phyloP scores from a whole-genome alignment of 2,113 vertebrate species.

The Tachysurus fulvidraco region DNA sequence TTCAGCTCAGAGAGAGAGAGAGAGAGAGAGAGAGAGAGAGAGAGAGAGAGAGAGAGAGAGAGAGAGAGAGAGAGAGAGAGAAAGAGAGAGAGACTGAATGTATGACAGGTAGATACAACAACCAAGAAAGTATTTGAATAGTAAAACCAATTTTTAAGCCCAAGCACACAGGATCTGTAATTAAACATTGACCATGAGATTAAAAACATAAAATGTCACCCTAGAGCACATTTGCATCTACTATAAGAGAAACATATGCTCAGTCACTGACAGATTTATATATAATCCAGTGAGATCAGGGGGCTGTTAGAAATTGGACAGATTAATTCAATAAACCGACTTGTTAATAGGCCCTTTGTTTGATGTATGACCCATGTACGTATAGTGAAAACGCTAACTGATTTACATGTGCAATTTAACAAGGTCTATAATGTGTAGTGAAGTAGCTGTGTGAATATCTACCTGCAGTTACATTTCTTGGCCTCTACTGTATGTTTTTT shows the following conservation, averaged over 20 bases:
- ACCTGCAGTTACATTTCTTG: background rate
- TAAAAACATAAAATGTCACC: background rate
- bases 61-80: background rate
- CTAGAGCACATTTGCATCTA: background rate
- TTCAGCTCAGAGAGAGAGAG: constrained; percentile 1
- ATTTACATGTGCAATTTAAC: background rate
- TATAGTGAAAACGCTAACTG: background rate
- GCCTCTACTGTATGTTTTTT: background rate
- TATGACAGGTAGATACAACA: background rate
- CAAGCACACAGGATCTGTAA: background rate
- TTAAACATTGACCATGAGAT: background rate
- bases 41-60: background rate
- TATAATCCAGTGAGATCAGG: background rate
- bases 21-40: background rate
- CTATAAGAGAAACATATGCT: background rate
- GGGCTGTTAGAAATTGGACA: background rate
- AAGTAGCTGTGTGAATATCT: background rate
- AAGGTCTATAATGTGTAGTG: background rate
- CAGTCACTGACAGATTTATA: background rate
- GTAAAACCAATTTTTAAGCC: background rate
- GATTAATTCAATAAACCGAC: background rate
- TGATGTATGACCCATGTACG: background rate
- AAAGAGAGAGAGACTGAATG: background rate
- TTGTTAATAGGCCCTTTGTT: background rate
- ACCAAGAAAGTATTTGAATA: background rate